phyloP scores from a whole-genome alignment of 2,797 vertebrate genomes.

The Diplodus puntazzo region DNA sequence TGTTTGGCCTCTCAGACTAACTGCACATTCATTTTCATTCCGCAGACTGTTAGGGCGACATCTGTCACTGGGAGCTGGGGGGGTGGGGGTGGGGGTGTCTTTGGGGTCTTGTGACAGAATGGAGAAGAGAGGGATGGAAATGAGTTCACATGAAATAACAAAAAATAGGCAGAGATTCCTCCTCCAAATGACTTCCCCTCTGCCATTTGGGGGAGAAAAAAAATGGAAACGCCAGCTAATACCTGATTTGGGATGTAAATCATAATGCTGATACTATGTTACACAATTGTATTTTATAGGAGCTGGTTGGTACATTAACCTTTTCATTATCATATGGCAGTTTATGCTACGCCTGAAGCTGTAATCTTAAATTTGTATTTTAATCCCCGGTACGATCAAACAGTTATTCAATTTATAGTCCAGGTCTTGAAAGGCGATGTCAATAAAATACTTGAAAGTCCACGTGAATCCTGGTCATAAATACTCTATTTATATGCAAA shows the following conservation, averaged over 20 bases:
- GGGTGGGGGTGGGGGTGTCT: constrained; percentile 22
- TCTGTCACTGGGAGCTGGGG: constrained; percentile 67
- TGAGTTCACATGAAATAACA: constrained; percentile 50
- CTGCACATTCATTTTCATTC: constrained; percentile 73
- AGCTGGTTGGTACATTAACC: constrained; percentile 21
- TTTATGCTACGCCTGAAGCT: neutral
- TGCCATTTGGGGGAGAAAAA: constrained; percentile 23
- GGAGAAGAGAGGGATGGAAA: constrained; percentile 70
- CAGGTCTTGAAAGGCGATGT: constrained; percentile 17
- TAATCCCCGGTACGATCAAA: constrained; percentile 12
- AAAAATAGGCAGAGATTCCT: constrained; percentile 45
- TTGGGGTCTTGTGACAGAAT: constrained; percentile 50
- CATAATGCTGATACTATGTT: constrained; percentile 16
- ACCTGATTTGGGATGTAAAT: constrained; percentile 51
- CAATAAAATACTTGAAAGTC: constrained; percentile 34
- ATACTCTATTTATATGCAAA: constrained; percentile 74
- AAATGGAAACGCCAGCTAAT: constrained; percentile 26
- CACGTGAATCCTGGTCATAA: constrained; percentile 37
- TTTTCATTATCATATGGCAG: constrained; percentile 1
- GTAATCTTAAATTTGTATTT: constrained; percentile 8
- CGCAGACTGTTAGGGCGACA: constrained; percentile 64
- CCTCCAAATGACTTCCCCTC: constrained; percentile 18
- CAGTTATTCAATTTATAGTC: constrained; percentile 5
- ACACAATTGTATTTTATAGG: constrained; percentile 12
- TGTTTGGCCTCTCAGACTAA: constrained; percentile 61